A percentile compares a stretch with the other conserved stretches of the same genome.
phyloP scores from a whole-genome alignment of 2,888 invertebrate genomes.

The Ischnura elegans region DNA sequence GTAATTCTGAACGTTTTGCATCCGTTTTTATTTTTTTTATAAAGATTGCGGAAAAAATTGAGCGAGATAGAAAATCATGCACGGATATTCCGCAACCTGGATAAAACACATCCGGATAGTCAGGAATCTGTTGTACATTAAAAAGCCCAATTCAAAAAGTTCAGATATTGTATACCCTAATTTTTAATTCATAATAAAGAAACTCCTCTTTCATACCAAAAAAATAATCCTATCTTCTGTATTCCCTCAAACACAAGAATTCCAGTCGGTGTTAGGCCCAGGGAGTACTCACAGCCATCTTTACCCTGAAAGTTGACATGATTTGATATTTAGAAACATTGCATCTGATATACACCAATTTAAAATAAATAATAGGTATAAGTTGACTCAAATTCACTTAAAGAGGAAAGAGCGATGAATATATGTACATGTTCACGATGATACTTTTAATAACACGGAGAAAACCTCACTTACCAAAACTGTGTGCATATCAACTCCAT shows the following conservation, averaged over 20 bases:
- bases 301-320: slow-evolving; percentile 83
- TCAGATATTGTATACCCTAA: no score
- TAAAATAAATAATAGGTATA: not conserved
- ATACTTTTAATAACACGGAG: not conserved
- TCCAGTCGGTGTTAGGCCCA: slow-evolving; percentile 98
- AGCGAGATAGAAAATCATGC: no score
- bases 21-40: no score
- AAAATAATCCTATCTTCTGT: slow-evolving; percentile 98
- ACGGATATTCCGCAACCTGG: no score
- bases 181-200: no score
- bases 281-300: slow-evolving; percentile 96
- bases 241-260: slow-evolving; percentile 98
- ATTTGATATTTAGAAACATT: not conserved
- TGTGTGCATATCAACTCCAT: slow-evolving; percentile 99
- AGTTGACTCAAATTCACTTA: not conserved
- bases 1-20: no score
- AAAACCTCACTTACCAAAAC: slow-evolving; percentile 84
- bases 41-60: no score
- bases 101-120: no score
- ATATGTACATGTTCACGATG: not conserved
- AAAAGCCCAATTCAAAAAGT: no score
- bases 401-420: not conserved
- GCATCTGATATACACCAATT: not conserved
- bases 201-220: slow-evolving; percentile 83
- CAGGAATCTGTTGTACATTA: no score